Conservation (phyloP, 2,113 vertebrate species). For the Synchiropus splendidus region DNA sequence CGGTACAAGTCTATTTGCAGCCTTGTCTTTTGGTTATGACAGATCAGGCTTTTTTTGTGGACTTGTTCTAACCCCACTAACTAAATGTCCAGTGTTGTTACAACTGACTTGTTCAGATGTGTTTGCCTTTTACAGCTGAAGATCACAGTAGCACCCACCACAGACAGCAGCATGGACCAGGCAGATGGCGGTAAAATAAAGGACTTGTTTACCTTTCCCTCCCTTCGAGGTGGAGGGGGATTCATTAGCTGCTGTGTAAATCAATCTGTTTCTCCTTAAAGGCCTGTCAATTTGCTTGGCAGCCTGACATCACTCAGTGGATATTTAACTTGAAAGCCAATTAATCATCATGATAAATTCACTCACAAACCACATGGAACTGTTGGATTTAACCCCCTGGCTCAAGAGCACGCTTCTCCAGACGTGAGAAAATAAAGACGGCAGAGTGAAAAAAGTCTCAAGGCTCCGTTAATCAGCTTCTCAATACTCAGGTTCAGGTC, state of each 20-base stretch:
- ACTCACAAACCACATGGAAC: slow-evolving; percentile 68
- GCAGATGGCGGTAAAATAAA: slow-evolving; percentile 41
- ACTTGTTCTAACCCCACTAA: too few relatives aligned
- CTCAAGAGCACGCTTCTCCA: slow-evolving; percentile 14
- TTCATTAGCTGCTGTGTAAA: slow-evolving; percentile 71
- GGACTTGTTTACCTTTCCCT: slow-evolving; percentile 63
- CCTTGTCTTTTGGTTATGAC: too few relatives aligned
- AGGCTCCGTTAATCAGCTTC: slow-evolving; percentile 30
- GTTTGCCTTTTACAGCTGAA: too few relatives aligned
- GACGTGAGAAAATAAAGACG: slow-evolving; percentile 16
- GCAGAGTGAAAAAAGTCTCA: slow-evolving; percentile 22
- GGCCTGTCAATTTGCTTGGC: slow-evolving; percentile 71
- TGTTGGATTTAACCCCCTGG: slow-evolving; percentile 59
- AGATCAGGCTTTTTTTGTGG: too few relatives aligned
- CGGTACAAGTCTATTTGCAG: too few relatives aligned
- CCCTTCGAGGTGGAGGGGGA: slow-evolving; percentile 56
- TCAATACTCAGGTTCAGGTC: slow-evolving; percentile 23
- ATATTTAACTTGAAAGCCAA: slow-evolving; percentile 73
- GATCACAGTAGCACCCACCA: slow-evolving; percentile 28
- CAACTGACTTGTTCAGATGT: too few relatives aligned
- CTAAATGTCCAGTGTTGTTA: background rate
- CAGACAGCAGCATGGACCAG: slow-evolving; percentile 23
- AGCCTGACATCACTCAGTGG: slow-evolving; percentile 69
- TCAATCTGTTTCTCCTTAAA: slow-evolving; percentile 74
- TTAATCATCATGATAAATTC: slow-evolving; percentile 77